Evolutionary conservation across 2,113 vertebrate species (phyloP).

Genomic region (Hemicordylus capensis): DNA sequence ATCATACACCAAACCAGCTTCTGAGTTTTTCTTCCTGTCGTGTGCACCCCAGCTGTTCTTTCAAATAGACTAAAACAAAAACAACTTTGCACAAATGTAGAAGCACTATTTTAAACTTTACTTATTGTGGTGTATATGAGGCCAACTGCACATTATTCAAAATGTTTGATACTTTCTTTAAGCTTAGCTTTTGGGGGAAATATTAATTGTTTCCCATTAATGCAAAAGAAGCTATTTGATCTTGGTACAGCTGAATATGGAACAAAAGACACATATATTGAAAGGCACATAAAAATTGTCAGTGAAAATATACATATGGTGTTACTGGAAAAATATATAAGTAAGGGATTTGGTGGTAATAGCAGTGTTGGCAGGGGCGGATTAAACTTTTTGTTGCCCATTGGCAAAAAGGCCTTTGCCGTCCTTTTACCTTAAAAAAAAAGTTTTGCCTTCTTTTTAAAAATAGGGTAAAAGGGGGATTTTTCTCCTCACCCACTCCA

Average conservation of each 20-base stretch:
- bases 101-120: constrained; percentile 7
- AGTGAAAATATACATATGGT: background rate
- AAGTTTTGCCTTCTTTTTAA: too few relatives aligned
- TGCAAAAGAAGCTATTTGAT: constrained; percentile 6
- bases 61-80: constrained; percentile 9
- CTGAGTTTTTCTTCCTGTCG: constrained; percentile 15
- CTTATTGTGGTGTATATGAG: background rate
- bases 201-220: constrained; percentile 9
- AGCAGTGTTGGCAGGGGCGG: background rate
- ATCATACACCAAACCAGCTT: constrained; percentile 8
- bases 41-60: constrained; percentile 19
- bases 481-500: too few relatives aligned
- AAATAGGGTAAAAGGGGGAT: too few relatives aligned
- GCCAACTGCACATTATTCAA: background rate
- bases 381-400: too few relatives aligned
- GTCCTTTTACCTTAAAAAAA: too few relatives aligned
- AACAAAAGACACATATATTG: background rate
- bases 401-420: too few relatives aligned
- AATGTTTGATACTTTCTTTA: constrained; percentile 15
- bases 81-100: constrained; percentile 3
- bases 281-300: background rate
- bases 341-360: background rate
- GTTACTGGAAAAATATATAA: background rate
- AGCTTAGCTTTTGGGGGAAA: background rate
- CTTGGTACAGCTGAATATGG: background rate